A percentile compares a stretch with the other conserved stretches of the same genome.
Conservation (phyloP, 2,888 invertebrate genomes). For the Venusia cambrica region DNA sequence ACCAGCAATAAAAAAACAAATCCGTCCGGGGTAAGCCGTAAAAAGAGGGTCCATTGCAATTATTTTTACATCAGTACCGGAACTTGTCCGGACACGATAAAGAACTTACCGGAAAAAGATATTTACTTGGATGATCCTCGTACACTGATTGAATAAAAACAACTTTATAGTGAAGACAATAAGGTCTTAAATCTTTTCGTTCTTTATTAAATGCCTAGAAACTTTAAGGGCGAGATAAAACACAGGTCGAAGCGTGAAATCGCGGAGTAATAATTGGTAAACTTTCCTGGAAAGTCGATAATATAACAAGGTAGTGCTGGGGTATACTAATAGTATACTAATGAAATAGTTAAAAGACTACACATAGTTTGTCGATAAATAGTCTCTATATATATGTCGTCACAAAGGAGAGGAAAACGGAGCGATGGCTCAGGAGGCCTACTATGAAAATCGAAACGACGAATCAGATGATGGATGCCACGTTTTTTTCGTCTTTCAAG, state of each 20-base stretch:
- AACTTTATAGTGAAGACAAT: slow-evolving; percentile 23
- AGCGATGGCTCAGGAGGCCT: too few species aligned
- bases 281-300: slow-evolving; percentile 38
- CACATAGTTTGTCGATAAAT: too few species aligned
- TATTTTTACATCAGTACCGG: slow-evolving; percentile 62
- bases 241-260: slow-evolving; percentile 59
- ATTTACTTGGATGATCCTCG: slow-evolving; percentile 44
- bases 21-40: slow-evolving; percentile 39
- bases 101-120: slow-evolving; percentile 56
- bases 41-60: slow-evolving; percentile 51
- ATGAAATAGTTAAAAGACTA: too few species aligned
- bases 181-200: slow-evolving; percentile 8
- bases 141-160: slow-evolving; percentile 5
- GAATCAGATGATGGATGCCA: too few species aligned
- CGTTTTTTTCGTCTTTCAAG: too few species aligned
- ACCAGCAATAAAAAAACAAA: slow-evolving; percentile 40
- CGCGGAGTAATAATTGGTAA: slow-evolving; percentile 62
- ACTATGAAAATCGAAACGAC: too few species aligned
- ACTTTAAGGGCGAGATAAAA: slow-evolving; percentile 56
- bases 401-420: too few species aligned
- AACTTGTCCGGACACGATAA: slow-evolving; percentile 55
- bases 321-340: too few species aligned
- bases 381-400: too few species aligned
- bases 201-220: slow-evolving; percentile 25
- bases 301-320: slow-evolving; percentile 16